Evolutionary conservation across 2,113 vertebrate species (phyloP).

Genomic region (Oxyruncus cristatus): DNA sequence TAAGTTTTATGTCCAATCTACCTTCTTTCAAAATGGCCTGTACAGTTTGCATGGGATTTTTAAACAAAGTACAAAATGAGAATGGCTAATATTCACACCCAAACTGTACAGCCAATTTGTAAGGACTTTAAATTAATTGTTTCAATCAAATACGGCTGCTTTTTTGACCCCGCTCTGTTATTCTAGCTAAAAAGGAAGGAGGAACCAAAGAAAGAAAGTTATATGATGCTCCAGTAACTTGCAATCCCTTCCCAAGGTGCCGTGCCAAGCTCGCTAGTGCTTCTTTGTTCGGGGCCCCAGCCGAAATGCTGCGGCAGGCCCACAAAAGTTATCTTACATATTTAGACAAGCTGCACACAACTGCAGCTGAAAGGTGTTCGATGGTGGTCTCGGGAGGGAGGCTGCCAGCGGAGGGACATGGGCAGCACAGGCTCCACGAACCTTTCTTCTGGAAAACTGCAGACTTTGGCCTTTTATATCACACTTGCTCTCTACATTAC

Average conservation of each 20-base stretch:
- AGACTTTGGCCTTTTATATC: background rate
- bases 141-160: background rate
- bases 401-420: background rate
- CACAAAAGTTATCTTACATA: conserved; percentile 47
- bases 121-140: conserved; percentile 24
- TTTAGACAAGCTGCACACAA: conserved; percentile 47
- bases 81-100: background rate
- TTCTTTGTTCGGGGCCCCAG: conserved; percentile 11
- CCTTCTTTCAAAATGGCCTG: background rate
- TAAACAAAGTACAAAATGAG: background rate
- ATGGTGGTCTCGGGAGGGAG: conserved; percentile 48
- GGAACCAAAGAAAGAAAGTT: conserved; percentile 36
- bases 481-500: background rate
- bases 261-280: background rate
- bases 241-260: conserved; percentile 49
- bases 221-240: conserved; percentile 55
- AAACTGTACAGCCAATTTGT: background rate
- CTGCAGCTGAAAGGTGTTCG: conserved; percentile 32
- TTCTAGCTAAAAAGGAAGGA: conserved; percentile 27
- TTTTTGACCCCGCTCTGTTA: conserved; percentile 31
- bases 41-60: background rate
- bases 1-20: background rate
- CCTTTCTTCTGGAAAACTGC: conserved; percentile 15
- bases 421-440: background rate
- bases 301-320: conserved; percentile 33